These are phyloP conservation scores for Empidonax traillii DNA, from an alignment of 2,113 vertebrate species.

Conservation along the genomic window DNA sequence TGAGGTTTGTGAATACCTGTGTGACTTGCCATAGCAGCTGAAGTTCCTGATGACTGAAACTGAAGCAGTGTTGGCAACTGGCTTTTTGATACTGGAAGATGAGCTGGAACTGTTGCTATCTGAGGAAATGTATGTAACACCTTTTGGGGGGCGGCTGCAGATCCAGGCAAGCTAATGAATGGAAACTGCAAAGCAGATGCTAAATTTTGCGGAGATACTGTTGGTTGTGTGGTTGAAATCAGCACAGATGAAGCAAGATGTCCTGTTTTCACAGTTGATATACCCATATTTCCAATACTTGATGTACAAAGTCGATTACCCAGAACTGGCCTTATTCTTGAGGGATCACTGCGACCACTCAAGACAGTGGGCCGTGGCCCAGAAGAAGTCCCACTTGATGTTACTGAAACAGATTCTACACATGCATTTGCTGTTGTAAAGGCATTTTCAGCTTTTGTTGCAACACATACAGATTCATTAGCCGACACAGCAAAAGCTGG, in stretches of 20 bases:
- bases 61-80: slow-evolving; percentile 58
- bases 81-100: slow-evolving; percentile 65
- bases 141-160: slow-evolving; percentile 41
- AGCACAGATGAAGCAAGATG: slow-evolving; percentile 85
- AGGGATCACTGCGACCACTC: slow-evolving; percentile 63
- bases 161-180: slow-evolving; percentile 68
- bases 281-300: slow-evolving; percentile 74
- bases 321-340: slow-evolving; percentile 65
- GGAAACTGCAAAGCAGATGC: slow-evolving; percentile 72
- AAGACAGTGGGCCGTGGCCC: slow-evolving; percentile 50
- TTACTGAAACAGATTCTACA: slow-evolving; percentile 59
- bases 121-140: slow-evolving; percentile 59
- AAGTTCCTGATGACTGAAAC: slow-evolving; percentile 64
- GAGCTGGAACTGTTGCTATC: slow-evolving; percentile 45
- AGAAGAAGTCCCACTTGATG: slow-evolving; percentile 39
- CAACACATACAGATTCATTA: slow-evolving; percentile 55
- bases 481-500: slow-evolving; percentile 44
- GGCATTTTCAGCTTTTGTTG: slow-evolving; percentile 56
- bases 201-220: slow-evolving; percentile 65
- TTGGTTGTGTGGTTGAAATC: slow-evolving; percentile 77
- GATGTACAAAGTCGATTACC: slow-evolving; percentile 61
- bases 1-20: slow-evolving; percentile 63
- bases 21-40: slow-evolving; percentile 67
- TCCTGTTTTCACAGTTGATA: slow-evolving; percentile 84
- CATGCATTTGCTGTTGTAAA: slow-evolving; percentile 36